These are phyloP conservation scores for Mythimna ferrago DNA, from an alignment of 2,888 invertebrate genomes.

Conservation along the genomic window DNA sequence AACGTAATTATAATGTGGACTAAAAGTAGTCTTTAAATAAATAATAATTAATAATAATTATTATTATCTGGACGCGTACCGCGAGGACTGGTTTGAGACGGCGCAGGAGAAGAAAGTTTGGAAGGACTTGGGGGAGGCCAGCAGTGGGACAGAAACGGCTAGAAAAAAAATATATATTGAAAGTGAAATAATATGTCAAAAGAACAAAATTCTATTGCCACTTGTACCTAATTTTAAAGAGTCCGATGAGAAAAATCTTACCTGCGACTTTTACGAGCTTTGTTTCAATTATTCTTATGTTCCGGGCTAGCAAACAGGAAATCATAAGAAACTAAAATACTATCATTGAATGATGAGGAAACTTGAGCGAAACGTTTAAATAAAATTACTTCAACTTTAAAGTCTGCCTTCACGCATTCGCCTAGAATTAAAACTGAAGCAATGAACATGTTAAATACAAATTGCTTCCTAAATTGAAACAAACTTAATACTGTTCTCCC, in stretches of 20 bases:
- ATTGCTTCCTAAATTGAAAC: conserved; percentile 12
- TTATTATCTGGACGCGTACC: no score
- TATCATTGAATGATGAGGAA: not conserved
- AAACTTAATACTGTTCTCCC: not conserved
- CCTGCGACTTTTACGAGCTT: not conserved
- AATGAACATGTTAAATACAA: conserved; percentile 10
- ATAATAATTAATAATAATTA: no score
- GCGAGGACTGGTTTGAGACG: no score
- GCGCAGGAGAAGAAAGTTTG: no score
- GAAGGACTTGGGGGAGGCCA: no score
- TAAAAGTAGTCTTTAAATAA: no score
- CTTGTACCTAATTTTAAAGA: not conserved
- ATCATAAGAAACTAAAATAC: not conserved
- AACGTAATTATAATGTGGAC: no score
- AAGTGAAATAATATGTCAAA: not conserved
- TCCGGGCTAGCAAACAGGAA: not conserved
- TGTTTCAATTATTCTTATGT: not conserved
- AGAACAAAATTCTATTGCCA: not conserved
- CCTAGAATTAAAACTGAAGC: not conserved
- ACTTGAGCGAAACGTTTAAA: not conserved
- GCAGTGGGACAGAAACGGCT: no score
- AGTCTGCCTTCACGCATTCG: not conserved
- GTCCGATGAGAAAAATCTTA: not conserved
- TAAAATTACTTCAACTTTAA: conserved; percentile 7
- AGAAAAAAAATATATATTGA: no score